Base-by-base conservation (phyloP, 2,888 invertebrate species). In the Microctonus hyperodae region DNA sequence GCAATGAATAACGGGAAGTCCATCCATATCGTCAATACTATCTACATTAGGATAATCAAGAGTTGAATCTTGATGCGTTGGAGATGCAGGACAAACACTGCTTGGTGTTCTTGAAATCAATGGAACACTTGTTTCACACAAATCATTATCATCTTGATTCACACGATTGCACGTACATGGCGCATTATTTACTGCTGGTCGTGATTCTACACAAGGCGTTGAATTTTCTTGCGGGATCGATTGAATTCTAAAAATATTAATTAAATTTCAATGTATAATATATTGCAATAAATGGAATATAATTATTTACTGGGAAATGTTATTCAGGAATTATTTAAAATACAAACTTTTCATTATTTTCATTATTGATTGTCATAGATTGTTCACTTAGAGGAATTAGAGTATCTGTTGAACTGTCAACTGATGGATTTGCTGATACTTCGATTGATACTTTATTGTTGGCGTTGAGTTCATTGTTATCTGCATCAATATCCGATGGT, bases 1-100 rank as follows among this genome's bases (percentile, higher is more conserved):
- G 80, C 92, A 92, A 71, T 88, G 86, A 68, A 90, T 87, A 50
- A 90, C 89, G 69, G 91, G 88, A 78, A 94, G 86, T 53, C 94
- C 94, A 84, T 94, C 92, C 51, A 90, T 87, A 71, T 90, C 88
- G 78, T 91, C 92, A 62, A 89, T 80, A 69, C 83, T 80, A 69
- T 44, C 16, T 2, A 44, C 7, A 16, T 83, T 81, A 55, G 78
- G 78, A 73, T 80, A 79, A 63, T 83, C 83, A 28, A 78, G 64
- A 53, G 78, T 66, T 33, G 76, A 71, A 61, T 83, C 82, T 64
- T 86, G 82, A 67, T 80, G 85, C 72, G 74, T 85, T 5, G 90
- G 90, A 53, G 90, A 90, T 57, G 89, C 86, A 23, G 88, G 87
- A 75, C 85, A 86, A 68, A 86, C 85, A 66, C 88, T 87, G 73